A percentile compares a stretch with the other conserved stretches of the same genome.
These are phyloP conservation scores for Ceratina calcarata DNA, from an alignment of 1,140 invertebrate genomes.

Conservation along the genomic window DNA sequence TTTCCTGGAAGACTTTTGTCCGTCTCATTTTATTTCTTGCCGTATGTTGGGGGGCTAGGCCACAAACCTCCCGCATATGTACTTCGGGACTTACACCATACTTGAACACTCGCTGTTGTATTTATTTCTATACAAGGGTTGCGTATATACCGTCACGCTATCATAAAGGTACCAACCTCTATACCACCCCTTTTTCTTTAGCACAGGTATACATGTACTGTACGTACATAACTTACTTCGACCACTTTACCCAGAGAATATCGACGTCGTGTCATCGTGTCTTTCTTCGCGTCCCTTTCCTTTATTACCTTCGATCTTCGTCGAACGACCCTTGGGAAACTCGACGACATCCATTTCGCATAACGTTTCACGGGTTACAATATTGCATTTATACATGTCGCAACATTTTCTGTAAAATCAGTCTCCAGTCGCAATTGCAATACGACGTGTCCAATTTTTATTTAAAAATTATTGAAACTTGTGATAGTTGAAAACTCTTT, in stretches of 20 bases:
- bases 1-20: too few relatives aligned
- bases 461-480: too few relatives aligned
- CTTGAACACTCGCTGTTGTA: slow-evolving; percentile 9
- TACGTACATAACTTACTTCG: slow-evolving; percentile 17
- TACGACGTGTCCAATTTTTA: too few relatives aligned
- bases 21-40: too few relatives aligned
- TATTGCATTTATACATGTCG: slow-evolving; percentile 40
- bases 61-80: slow-evolving; percentile 57
- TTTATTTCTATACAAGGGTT: slow-evolving; percentile 41
- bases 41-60: slow-evolving; percentile 4
- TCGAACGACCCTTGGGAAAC: slow-evolving; percentile 56
- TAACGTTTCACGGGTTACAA: slow-evolving; percentile 37
- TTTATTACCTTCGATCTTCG: slow-evolving; percentile 64
- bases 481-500: too few relatives aligned
- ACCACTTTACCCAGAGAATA: slow-evolving; percentile 53
- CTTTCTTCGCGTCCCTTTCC: slow-evolving; percentile 52
- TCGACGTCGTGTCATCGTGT: slow-evolving; percentile 60
- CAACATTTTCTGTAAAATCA: background rate
- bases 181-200: slow-evolving; percentile 61
- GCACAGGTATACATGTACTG: background rate
- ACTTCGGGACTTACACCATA: slow-evolving; percentile 13
- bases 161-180: slow-evolving; percentile 63
- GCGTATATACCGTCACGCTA: slow-evolving; percentile 46
- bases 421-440: too few relatives aligned
- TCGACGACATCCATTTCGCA: slow-evolving; percentile 58